Conservation (phyloP, 2,797 vertebrate genomes). For the Tarsius wallacei region DNA sequence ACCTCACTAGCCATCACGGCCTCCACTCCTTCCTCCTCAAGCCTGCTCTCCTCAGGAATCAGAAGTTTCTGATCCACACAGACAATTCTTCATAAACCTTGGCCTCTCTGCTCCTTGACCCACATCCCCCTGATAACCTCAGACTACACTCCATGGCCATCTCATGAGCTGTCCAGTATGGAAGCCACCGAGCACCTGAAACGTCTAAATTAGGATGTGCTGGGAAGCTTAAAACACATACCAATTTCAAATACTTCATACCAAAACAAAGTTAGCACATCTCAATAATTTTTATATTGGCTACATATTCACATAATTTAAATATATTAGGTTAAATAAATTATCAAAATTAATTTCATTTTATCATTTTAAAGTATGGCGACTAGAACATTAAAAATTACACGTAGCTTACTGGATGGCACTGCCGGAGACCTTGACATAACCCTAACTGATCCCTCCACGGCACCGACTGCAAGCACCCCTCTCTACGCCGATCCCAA, state of each 20-base stretch:
- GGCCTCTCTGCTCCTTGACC: background rate
- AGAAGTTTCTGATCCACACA: background rate
- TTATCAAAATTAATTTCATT: background rate
- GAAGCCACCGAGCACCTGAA: background rate
- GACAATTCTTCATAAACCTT: background rate
- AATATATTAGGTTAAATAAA: background rate
- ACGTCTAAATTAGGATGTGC: background rate
- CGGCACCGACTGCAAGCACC: background rate
- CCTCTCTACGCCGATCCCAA: background rate
- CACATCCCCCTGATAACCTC: background rate
- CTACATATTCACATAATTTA: background rate
- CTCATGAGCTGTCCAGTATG: background rate
- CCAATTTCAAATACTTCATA: background rate
- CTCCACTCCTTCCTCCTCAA: background rate
- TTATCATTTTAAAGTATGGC: background rate
- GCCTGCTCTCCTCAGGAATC: background rate
- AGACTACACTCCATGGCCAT: background rate
- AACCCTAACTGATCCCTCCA: background rate
- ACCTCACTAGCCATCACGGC: background rate
- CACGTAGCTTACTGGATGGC: background rate
- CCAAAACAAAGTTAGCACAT: background rate
- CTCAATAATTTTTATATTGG: background rate
- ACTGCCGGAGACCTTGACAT: background rate
- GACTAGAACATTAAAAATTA: background rate
- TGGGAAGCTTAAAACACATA: background rate